phyloP scores from a whole-genome alignment of 2,113 vertebrate genomes.

The Poeciliopsis turrubarensis region DNA sequence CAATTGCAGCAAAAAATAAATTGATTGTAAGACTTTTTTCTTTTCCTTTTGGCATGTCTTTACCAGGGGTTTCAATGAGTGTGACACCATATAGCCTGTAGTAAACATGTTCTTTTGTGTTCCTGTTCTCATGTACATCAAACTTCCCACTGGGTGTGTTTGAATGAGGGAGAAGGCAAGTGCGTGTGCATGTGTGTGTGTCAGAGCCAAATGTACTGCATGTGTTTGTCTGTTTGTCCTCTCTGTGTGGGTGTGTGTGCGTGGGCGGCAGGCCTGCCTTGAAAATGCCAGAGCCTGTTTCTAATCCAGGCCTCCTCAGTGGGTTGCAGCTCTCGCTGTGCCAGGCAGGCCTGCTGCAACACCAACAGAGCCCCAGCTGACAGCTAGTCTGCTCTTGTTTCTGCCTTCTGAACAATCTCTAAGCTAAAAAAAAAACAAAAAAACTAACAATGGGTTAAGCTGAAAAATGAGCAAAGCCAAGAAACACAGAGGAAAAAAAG shows the following conservation, averaged over 20 bases:
- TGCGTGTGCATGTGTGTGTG: conserved; percentile 13
- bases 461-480: conserved; percentile 25
- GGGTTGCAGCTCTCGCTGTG: conserved; percentile 68
- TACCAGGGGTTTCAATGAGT: not conserved
- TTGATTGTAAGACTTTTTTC: not conserved
- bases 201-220: conserved; percentile 45
- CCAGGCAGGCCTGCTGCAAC: conserved; percentile 67
- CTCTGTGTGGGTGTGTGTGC: conserved; percentile 66
- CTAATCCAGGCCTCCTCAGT: conserved; percentile 75
- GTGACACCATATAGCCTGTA: not conserved
- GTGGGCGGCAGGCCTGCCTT: conserved; percentile 69
- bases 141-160: conserved; percentile 34
- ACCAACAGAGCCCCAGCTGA: conserved; percentile 72
- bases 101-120: conserved; percentile 26
- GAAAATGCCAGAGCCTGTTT: conserved; percentile 72
- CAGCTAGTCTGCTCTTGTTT: conserved; percentile 64
- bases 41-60: too few relatives aligned
- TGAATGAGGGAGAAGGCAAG: conserved; percentile 12
- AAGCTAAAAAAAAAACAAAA: conserved; percentile 21
- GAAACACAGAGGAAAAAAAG: conserved; percentile 16
- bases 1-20: not conserved
- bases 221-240: conserved; percentile 64
- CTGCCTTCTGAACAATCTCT: conserved; percentile 45
- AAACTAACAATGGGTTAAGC: conserved; percentile 41
- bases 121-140: conserved; percentile 40